phyloP scores from a whole-genome alignment of 2,797 vertebrate genomes.

The Coracias cyanogaster region DNA sequence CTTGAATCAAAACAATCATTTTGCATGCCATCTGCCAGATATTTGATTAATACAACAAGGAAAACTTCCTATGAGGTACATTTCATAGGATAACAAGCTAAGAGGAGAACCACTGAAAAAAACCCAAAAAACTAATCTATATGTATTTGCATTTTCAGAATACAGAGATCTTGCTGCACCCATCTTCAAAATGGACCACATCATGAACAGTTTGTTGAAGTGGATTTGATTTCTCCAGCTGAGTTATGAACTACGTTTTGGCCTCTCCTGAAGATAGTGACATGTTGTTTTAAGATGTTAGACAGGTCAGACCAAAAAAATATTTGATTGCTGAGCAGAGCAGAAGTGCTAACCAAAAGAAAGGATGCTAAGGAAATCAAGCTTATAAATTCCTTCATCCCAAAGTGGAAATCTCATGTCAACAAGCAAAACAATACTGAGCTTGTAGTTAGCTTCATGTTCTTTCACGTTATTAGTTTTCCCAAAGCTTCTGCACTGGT shows the following conservation, averaged over 20 bases:
- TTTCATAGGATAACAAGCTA: neutral
- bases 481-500: neutral
- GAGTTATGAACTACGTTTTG: neutral
- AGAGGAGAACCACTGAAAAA: neutral
- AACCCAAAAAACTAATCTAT: neutral
- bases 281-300: neutral
- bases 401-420: neutral
- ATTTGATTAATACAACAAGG: neutral
- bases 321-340: neutral
- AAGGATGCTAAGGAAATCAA: neutral
- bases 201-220: neutral
- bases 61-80: neutral
- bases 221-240: accelerated
- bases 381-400: neutral
- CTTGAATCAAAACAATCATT: neutral
- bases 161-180: accelerated
- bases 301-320: neutral
- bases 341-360: neutral
- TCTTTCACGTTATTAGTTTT: neutral
- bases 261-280: neutral
- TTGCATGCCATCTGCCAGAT: neutral
- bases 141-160: accelerated
- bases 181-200: neutral
- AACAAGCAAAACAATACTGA: neutral
- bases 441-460: neutral